Percentiles rank a stretch among this genome's conserved stretches.
phyloP scores from a whole-genome alignment of 2,113 vertebrate species.

The Sterna hirundo region DNA sequence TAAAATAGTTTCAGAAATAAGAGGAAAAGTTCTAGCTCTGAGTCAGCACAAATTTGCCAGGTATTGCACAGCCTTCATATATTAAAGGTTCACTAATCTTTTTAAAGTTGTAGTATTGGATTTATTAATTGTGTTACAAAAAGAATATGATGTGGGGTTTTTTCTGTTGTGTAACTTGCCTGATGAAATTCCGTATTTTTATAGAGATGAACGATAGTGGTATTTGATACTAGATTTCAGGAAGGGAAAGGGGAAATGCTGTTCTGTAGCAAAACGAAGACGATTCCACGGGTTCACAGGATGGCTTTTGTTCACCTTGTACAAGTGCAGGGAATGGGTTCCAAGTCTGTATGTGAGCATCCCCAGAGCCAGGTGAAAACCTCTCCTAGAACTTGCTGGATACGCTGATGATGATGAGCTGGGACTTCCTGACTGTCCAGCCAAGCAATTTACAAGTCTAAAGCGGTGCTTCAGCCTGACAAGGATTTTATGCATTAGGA shows the following conservation, averaged over 20 bases:
- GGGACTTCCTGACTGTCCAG: background rate
- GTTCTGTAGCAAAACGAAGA: background rate
- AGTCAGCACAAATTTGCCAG: conserved; percentile 99
- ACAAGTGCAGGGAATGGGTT: background rate
- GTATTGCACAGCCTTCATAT: conserved; percentile 67
- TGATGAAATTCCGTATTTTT: background rate
- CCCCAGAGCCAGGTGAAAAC: background rate
- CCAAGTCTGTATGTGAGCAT: background rate
- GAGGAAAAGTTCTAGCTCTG: conserved; percentile 93
- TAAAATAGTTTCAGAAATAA: conserved; percentile 96
- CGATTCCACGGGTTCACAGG: background rate
- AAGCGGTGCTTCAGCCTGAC: background rate
- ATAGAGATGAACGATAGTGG: background rate
- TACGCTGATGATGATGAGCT: background rate
- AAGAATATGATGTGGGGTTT: background rate
- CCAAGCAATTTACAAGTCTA: background rate
- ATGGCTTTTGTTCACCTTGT: background rate
- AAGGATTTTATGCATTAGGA: background rate
- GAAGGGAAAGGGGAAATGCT: background rate
- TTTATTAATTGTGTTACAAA: background rate
- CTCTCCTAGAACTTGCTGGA: background rate
- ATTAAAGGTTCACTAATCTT: background rate
- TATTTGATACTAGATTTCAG: background rate
- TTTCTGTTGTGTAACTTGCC: background rate
- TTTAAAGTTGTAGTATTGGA: background rate